Evolutionary conservation across 30 jellyfish, hydroid and myxozoan species (phyloP).

Genomic region (Sanderia malayensis): DNA sequence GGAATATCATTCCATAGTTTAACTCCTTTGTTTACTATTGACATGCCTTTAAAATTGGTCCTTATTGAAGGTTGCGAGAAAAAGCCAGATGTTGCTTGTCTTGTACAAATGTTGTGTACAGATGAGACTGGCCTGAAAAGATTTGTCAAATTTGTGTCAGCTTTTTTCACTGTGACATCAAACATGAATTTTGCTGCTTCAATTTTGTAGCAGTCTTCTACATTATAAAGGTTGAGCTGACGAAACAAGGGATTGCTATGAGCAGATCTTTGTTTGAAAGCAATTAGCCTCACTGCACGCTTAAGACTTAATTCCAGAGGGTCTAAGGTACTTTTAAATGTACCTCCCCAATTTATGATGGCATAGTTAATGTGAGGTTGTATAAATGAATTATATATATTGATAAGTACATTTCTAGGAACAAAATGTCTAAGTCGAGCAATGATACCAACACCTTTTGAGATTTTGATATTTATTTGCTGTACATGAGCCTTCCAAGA

Average conservation of each 20-base stretch:
- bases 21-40: neutral
- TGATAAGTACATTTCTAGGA: conserved; percentile 12
- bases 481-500: conserved; percentile 32
- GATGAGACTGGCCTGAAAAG: neutral
- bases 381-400: conserved; percentile 14
- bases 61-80: conserved; percentile 12
- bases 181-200: conserved; percentile 6
- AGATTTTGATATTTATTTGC: conserved; percentile 11
- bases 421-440: conserved; percentile 17
- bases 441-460: conserved; percentile 43
- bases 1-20: conserved; percentile 20
- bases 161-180: neutral
- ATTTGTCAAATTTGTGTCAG: neutral
- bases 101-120: conserved; percentile 3
- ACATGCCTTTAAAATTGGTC: neutral
- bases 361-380: conserved; percentile 29
- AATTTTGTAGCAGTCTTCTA: neutral
- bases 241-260: neutral
- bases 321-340: neutral
- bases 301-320: neutral
- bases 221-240: neutral
- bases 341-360: conserved; percentile 19
- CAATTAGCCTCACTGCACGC: conserved; percentile 3
- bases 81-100: conserved; percentile 9
- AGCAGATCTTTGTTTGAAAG: neutral